Conservation (phyloP, 2,797 vertebrate genomes). For the Distichodus sexfasciatus region DNA sequence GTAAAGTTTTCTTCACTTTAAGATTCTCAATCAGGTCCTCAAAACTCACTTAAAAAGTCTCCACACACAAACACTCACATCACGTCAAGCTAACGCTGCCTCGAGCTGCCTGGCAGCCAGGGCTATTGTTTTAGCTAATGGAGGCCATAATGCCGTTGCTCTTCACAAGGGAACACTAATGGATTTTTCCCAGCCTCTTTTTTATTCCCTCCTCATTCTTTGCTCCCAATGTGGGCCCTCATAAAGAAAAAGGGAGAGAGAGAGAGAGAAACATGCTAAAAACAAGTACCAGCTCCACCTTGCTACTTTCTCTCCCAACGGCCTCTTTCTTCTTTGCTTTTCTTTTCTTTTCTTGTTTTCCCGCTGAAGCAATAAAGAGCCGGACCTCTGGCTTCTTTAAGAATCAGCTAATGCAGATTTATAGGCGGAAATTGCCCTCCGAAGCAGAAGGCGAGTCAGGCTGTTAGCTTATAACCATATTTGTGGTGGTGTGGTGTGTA, state of each 20-base stretch:
- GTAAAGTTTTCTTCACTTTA: too few species aligned
- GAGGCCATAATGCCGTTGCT: not conserved
- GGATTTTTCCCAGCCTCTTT: not conserved
- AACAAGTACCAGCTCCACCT: slow-evolving; percentile 6
- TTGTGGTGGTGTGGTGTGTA: not conserved
- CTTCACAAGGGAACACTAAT: slow-evolving; percentile 13
- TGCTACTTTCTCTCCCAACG: not conserved
- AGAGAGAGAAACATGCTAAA: not conserved
- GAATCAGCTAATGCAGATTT: not conserved
- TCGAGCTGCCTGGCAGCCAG: slow-evolving; percentile 6
- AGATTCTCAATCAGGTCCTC: too few species aligned
- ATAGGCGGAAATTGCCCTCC: not conserved
- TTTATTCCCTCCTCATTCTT: too few species aligned
- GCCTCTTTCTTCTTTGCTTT: slow-evolving; percentile 11
- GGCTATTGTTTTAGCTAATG: slow-evolving; percentile 16
- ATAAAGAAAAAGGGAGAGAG: too few species aligned
- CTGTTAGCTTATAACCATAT: not conserved
- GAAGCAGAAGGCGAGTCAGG: not conserved
- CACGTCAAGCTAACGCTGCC: not conserved
- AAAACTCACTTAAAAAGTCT: too few species aligned
- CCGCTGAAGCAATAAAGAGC: not conserved
- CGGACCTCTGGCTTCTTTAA: not conserved
- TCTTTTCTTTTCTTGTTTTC: too few species aligned
- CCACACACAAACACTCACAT: too few species aligned
- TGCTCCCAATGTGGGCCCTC: too few species aligned